Percentiles rank a stretch among this genome's conserved stretches.
phyloP scores from a whole-genome alignment of 2,113 vertebrate genomes.

The Dicrurus megarhynchus region DNA sequence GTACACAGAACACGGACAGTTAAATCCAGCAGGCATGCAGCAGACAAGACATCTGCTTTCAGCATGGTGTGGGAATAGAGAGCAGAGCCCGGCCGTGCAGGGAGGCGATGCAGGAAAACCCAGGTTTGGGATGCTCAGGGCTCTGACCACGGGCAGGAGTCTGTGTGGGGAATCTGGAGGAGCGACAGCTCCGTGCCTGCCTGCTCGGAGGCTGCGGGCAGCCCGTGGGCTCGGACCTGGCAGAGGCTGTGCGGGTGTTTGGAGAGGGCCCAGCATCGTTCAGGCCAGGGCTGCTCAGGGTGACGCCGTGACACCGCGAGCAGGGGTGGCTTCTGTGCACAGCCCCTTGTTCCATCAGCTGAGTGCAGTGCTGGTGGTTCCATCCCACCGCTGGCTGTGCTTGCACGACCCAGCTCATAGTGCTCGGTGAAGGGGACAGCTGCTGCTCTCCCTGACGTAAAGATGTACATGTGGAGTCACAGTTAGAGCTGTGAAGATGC shows the following conservation, averaged over 20 bases:
- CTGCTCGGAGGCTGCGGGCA: background rate
- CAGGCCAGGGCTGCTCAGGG: rapidly evolving
- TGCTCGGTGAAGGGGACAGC: background rate
- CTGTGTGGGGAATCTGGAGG: rapidly evolving
- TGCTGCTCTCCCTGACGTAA: background rate
- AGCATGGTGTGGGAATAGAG: rapidly evolving
- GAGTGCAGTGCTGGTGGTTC: rapidly evolving
- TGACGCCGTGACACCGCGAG: rapidly evolving
- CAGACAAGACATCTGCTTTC: background rate
- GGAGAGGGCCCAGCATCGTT: rapidly evolving
- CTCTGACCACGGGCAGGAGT: background rate
- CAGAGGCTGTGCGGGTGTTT: background rate
- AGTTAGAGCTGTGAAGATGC: background rate
- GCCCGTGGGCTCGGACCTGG: background rate
- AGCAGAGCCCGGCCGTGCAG: background rate
- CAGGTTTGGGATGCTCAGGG: background rate
- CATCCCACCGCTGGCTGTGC: rapidly evolving
- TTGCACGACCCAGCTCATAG: rapidly evolving
- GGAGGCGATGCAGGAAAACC: rapidly evolving
- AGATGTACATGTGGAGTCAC: rapidly evolving
- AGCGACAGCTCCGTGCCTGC: background rate
- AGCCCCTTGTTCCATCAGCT: background rate
- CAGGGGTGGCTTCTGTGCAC: background rate
- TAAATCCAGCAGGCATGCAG: background rate
- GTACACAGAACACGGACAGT: background rate